These are phyloP conservation scores for Xiphophorus couchianus DNA, from an alignment of 2,113 vertebrate genomes.

Conservation along the genomic window DNA sequence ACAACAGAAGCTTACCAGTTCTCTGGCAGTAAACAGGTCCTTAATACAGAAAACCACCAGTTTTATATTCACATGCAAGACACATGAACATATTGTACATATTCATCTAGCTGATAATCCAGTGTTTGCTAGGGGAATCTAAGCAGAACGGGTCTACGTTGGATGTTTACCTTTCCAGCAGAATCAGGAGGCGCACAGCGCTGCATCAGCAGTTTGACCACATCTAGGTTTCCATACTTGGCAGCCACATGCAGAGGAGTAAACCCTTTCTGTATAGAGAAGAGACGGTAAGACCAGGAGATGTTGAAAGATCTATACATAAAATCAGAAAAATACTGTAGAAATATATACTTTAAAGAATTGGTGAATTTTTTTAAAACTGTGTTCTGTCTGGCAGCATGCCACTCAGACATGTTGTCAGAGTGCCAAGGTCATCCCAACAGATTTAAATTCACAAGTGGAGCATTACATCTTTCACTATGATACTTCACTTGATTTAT, in stretches of 20 bases:
- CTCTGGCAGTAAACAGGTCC: slow-evolving; percentile 57
- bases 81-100: background rate
- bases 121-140: too few species aligned
- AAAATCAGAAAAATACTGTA: background rate
- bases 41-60: slow-evolving; percentile 49
- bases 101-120: background rate
- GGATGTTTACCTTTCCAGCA: slow-evolving; percentile 88
- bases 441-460: too few species aligned
- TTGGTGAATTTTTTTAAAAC: too few species aligned
- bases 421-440: too few species aligned
- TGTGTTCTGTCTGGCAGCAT: too few species aligned
- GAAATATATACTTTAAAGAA: too few species aligned
- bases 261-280: slow-evolving; percentile 91
- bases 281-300: background rate
- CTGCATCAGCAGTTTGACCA: slow-evolving; percentile 93
- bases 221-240: slow-evolving; percentile 96
- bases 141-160: background rate
- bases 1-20: slow-evolving; percentile 56
- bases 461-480: too few species aligned
- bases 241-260: slow-evolving; percentile 94
- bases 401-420: too few species aligned
- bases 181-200: slow-evolving; percentile 88
- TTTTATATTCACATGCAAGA: background rate
- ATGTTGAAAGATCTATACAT: background rate
- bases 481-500: too few species aligned